Percentiles rank a stretch among this genome's conserved stretches.
phyloP scores from a whole-genome alignment of 1,140 invertebrate genomes.

The Lysiphlebus fabarum region DNA sequence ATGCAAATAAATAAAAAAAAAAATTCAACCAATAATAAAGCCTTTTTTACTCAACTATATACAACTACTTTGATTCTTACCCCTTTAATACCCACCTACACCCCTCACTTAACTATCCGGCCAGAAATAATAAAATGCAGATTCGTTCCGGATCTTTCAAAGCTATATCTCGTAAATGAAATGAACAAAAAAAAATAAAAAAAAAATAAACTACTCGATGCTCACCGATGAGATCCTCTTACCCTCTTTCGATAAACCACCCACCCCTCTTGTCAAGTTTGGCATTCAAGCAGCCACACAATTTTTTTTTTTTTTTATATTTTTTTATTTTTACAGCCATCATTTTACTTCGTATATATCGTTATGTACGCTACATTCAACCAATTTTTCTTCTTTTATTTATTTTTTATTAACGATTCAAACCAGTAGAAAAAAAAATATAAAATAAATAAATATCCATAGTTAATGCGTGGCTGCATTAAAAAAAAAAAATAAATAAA shows the following conservation, averaged over 20 bases:
- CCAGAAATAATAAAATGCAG: conserved; percentile 51
- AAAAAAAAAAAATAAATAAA: too few species aligned
- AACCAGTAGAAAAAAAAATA: conserved; percentile 23
- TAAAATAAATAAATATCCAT: too few species aligned
- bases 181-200: too few species aligned
- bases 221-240: neutral
- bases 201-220: neutral
- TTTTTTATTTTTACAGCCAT: conserved; percentile 16
- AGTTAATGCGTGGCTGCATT: too few species aligned
- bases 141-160: conserved; percentile 30
- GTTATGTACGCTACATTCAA: too few species aligned
- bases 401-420: conserved; percentile 45
- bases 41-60: conserved; percentile 11
- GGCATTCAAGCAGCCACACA: conserved; percentile 22
- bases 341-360: conserved; percentile 14
- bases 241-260: conserved; percentile 4
- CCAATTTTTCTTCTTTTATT: too few species aligned
- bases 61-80: too few species aligned
- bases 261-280: conserved; percentile 20
- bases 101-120: conserved; percentile 38
- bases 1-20: conserved; percentile 15
- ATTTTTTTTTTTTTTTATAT: conserved; percentile 20
- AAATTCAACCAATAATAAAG: conserved; percentile 16
- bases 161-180: conserved; percentile 5
- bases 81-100: too few species aligned